Percentiles rank a stretch among this genome's conserved stretches.
Evolutionary conservation across 2,797 vertebrate species (phyloP).

Genomic region (Epinephelus malabaricus): DNA sequence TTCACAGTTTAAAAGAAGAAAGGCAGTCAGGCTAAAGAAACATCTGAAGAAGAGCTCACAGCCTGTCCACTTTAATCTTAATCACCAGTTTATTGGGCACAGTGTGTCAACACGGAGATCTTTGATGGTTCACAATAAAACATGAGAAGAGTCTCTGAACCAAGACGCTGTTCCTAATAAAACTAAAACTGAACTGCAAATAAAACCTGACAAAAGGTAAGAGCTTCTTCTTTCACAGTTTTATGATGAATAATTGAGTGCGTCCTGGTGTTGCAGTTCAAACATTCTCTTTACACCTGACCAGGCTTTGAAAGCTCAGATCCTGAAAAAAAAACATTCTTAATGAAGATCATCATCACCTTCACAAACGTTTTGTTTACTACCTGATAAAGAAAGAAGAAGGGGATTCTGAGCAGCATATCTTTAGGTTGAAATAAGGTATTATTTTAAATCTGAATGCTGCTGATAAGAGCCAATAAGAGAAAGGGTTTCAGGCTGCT

Average conservation of each 20-base stretch:
- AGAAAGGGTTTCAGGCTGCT: background rate
- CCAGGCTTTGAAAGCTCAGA: too few relatives aligned
- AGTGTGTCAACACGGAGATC: background rate
- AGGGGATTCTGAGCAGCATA: too few relatives aligned
- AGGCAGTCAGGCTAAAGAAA: too few relatives aligned
- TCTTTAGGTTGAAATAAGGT: background rate
- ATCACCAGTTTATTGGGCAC: too few relatives aligned
- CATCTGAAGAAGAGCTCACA: too few relatives aligned
- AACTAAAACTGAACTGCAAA: background rate
- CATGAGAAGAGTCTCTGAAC: background rate
- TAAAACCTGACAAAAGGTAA: background rate
- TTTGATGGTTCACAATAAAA: background rate
- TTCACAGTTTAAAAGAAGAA: too few relatives aligned
- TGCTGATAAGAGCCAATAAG: background rate
- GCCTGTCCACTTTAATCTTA: background rate
- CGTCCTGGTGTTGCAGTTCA: background rate
- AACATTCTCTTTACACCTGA: background rate
- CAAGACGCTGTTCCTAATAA: background rate
- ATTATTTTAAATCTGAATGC: background rate
- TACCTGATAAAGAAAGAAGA: background rate
- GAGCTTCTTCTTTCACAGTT: too few relatives aligned
- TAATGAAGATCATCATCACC: background rate
- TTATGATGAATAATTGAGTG: background rate
- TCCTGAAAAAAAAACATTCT: background rate
- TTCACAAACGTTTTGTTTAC: background rate